Conservation (phyloP, 2,113 vertebrate genomes). For the Microcebus murinus region DNA sequence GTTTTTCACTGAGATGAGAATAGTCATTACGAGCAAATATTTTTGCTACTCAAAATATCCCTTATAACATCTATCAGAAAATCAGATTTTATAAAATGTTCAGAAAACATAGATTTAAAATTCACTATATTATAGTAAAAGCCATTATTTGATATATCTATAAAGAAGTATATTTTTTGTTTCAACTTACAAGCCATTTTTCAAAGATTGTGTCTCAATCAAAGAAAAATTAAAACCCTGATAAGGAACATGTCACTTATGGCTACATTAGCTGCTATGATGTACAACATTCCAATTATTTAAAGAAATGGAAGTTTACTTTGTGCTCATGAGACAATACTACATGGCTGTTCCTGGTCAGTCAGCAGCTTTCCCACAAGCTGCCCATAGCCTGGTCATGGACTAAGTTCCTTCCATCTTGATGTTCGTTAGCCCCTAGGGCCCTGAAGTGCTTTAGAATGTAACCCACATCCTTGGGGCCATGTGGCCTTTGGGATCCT, state of each 20-base stretch:
- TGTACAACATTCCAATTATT: neutral
- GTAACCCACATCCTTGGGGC: too few species aligned
- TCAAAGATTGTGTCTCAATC: neutral
- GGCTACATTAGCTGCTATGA: neutral
- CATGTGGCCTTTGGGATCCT: too few species aligned
- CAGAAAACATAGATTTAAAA: neutral
- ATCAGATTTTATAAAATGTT: neutral
- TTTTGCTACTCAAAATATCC: neutral
- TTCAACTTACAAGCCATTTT: neutral
- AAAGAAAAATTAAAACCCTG: neutral
- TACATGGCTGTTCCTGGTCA: neutral
- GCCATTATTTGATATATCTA: neutral
- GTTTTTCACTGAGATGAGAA: neutral
- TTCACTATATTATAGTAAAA: neutral
- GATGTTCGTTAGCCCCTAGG: neutral
- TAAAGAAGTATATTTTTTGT: neutral
- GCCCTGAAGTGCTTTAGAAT: too few species aligned
- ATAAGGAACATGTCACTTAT: neutral
- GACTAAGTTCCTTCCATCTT: neutral
- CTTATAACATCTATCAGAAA: neutral
- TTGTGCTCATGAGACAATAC: neutral
- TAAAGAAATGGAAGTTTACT: neutral
- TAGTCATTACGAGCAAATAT: neutral
- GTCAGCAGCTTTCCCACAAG: too few species aligned
- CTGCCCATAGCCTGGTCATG: neutral